These are phyloP conservation scores for Cervus canadensis DNA, from an alignment of 2,113 vertebrate genomes.

Conservation along the genomic window DNA sequence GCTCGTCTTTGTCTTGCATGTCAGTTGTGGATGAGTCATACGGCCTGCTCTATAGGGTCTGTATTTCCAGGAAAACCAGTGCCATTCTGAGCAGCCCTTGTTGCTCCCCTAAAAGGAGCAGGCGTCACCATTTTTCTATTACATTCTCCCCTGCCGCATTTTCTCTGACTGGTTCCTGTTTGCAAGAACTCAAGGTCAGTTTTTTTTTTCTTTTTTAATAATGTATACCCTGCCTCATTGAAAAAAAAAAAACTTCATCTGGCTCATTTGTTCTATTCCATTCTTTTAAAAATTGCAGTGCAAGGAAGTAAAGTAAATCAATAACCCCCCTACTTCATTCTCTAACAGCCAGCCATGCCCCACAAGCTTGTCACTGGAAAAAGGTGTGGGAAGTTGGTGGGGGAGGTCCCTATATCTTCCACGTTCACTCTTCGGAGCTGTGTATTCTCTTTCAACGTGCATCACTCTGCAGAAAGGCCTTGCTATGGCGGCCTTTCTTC, in stretches of 20 bases:
- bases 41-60: fast-evolving
- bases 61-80: neutral
- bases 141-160: neutral
- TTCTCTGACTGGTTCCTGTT: neutral
- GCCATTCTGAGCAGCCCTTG: neutral
- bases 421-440: neutral
- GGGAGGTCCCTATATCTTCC: too few species aligned
- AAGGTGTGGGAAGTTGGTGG: neutral
- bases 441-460: neutral
- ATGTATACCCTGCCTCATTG: neutral
- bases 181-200: neutral
- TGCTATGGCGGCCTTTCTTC: neutral
- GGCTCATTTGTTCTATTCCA: neutral
- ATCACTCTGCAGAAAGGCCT: neutral
- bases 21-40: neutral
- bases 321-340: fast-evolving
- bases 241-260: neutral
- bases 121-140: neutral
- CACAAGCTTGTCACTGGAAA: neutral
- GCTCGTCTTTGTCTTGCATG: fast-evolving
- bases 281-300: neutral
- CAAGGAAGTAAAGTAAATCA: neutral
- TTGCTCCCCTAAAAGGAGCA: neutral
- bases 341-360: neutral
- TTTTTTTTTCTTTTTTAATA: neutral